These are phyloP conservation scores for Caenorhabditis sp. DNA, from an alignment of 2,888 invertebrate genomes.

Conservation along the genomic window DNA sequence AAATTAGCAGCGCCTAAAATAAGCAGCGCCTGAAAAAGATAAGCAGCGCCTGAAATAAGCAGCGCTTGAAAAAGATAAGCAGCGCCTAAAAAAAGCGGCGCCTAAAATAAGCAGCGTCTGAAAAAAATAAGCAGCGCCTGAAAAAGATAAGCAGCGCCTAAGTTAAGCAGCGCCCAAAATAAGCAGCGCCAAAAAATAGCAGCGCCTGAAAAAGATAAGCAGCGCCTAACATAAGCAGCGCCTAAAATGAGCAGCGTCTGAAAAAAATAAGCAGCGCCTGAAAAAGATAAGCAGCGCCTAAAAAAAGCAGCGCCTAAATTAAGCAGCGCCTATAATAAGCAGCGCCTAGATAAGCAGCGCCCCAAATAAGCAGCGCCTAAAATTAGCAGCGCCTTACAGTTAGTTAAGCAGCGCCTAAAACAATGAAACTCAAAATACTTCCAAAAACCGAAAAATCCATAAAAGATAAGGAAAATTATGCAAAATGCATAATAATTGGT, in stretches of 20 bases:
- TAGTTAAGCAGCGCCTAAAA: not conserved
- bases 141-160: no score
- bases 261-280: not conserved
- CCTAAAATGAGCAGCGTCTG: not conserved
- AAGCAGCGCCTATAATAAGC: conserved; percentile 1
- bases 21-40: no score
- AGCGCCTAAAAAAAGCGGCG: no score
- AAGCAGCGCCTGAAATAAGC: not conserved
- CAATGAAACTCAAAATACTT: no score
- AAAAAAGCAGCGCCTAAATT: not conserved
- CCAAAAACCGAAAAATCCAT: not conserved
- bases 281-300: not conserved
- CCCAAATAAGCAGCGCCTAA: no score
- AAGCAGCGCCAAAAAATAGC: no score
- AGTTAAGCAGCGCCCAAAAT: no score
- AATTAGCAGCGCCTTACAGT: not conserved
- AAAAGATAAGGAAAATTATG: not conserved
- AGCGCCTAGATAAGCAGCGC: no score
- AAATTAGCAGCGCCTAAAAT: no score
- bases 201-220: not conserved
- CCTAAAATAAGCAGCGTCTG: not conserved
- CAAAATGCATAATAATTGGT: not conserved
- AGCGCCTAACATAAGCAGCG: not conserved
- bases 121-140: no score
- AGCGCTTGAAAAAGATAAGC: no score